A percentile compares a stretch with the other conserved stretches of the same genome.
Conservation (phyloP, 2,797 vertebrate species). For the Botia almorhae region DNA sequence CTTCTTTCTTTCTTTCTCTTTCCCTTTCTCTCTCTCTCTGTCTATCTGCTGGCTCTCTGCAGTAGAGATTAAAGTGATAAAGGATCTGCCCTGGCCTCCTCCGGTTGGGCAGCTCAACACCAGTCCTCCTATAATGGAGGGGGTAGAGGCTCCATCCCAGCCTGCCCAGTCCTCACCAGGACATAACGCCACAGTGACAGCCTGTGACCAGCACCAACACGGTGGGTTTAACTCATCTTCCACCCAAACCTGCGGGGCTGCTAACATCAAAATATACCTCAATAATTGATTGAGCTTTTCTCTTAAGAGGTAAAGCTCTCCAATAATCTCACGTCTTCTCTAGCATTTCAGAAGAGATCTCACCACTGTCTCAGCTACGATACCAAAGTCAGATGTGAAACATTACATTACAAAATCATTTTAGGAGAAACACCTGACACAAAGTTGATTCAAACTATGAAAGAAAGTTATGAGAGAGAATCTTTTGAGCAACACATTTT, state of each 20-base stretch:
- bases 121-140: constrained; percentile 81
- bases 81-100: constrained; percentile 98
- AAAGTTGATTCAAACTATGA: too few relatives aligned
- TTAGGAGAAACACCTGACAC: too few relatives aligned
- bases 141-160: constrained; percentile 82
- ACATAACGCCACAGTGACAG: constrained; percentile 65
- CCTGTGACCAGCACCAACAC: constrained; percentile 89
- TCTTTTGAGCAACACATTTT: too few relatives aligned
- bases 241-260: neutral
- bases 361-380: neutral
- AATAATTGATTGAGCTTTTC: neutral
- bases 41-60: constrained; percentile 71
- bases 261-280: neutral
- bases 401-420: too few relatives aligned
- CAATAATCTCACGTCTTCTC: neutral
- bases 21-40: constrained; percentile 45
- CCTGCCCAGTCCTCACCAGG: constrained; percentile 78
- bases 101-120: constrained; percentile 96
- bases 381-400: neutral
- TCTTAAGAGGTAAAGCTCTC: neutral
- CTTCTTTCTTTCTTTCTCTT: constrained; percentile 28
- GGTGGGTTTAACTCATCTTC: constrained; percentile 81
- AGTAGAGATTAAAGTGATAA: constrained; percentile 99
- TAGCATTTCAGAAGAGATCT: neutral
- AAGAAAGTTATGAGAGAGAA: too few relatives aligned